A percentile compares a stretch with the other conserved stretches of the same genome.
These are phyloP conservation scores for Microplitis manilae DNA, from an alignment of 2,888 invertebrate genomes.

Conservation along the genomic window DNA sequence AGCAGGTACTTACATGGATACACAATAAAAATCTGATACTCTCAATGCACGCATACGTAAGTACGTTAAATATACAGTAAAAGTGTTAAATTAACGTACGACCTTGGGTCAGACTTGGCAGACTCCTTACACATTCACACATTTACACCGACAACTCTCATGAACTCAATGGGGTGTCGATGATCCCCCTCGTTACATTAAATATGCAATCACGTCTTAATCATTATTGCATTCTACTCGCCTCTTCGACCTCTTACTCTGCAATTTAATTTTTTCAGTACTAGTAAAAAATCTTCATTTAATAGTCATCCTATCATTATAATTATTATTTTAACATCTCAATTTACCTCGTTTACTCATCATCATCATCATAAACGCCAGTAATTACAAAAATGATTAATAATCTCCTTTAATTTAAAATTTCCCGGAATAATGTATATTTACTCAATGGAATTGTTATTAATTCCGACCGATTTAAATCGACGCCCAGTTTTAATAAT, in stretches of 20 bases:
- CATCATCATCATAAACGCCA: not conserved
- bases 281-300: not conserved
- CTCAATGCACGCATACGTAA: not conserved
- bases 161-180: constrained; percentile 26
- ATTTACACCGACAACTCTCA: constrained; percentile 8
- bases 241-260: not conserved
- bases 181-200: not conserved
- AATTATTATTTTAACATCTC: constrained; percentile 8
- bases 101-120: constrained; percentile 34
- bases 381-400: too few relatives aligned
- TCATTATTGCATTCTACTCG: constrained; percentile 37
- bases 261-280: constrained; percentile 36
- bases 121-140: constrained; percentile 34
- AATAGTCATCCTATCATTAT: constrained; percentile 1
- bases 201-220: constrained; percentile 36
- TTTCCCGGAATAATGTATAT: too few relatives aligned
- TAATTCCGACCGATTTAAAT: too few relatives aligned
- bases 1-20: not conserved
- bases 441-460: too few relatives aligned
- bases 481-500: too few relatives aligned
- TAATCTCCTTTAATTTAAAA: too few relatives aligned
- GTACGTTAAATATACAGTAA: constrained; percentile 4
- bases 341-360: not conserved
- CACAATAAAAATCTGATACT: not conserved
- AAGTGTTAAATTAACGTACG: constrained; percentile 15